A percentile compares a stretch with the other conserved stretches of the same genome.
Conservation (phyloP, 64 coral and sea anemone species). For the Acropora yongei region DNA sequence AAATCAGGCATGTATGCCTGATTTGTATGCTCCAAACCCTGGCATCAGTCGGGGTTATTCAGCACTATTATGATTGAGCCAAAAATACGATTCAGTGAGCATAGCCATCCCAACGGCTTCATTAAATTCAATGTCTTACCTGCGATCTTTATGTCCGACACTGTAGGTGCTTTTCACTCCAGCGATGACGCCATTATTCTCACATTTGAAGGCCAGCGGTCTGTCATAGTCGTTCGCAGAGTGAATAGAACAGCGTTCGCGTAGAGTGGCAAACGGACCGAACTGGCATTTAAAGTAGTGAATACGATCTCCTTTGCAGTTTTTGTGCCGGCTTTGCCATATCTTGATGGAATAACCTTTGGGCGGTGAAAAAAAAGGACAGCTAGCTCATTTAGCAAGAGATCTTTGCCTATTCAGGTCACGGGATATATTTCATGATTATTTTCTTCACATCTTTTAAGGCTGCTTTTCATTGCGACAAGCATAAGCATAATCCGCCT, state of each 20-base stretch:
- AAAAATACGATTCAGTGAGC: too few relatives aligned
- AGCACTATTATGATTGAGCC: too few relatives aligned
- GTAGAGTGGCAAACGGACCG: not conserved
- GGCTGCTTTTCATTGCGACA: too few relatives aligned
- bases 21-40: too few relatives aligned
- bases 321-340: not conserved
- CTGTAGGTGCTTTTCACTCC: not conserved
- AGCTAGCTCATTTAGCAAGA: too few relatives aligned
- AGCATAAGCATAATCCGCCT: too few relatives aligned
- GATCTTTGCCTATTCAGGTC: too few relatives aligned
- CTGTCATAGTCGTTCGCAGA: conserved; percentile 29
- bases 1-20: too few relatives aligned
- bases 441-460: too few relatives aligned
- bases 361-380: not conserved
- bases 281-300: not conserved
- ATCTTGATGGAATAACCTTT: not conserved
- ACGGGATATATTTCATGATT: too few relatives aligned
- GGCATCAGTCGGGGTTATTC: too few relatives aligned
- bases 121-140: not conserved
- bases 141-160: conserved; percentile 5
- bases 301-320: conserved; percentile 39
- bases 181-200: conserved; percentile 29
- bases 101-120: too few relatives aligned
- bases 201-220: conserved; percentile 5
- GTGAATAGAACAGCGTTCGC: not conserved